These are phyloP conservation scores for Babyrousa celebensis DNA, from an alignment of 2,797 vertebrate species.

Conservation along the genomic window DNA sequence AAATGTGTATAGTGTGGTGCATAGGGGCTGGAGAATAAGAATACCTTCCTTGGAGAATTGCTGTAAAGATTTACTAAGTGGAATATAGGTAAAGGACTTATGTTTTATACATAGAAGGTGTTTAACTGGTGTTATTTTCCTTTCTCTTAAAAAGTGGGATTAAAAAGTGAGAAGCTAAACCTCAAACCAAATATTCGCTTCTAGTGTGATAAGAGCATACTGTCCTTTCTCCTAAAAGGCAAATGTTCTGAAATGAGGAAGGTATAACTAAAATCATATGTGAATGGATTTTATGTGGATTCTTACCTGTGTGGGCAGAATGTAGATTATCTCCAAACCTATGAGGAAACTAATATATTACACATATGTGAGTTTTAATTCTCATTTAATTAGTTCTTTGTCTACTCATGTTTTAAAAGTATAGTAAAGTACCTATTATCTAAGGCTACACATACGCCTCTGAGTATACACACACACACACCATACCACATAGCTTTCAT, in stretches of 20 bases:
- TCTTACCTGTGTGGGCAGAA: constrained; percentile 22
- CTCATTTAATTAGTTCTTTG: constrained; percentile 73
- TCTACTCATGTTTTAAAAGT: constrained; percentile 55
- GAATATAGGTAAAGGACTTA: not conserved
- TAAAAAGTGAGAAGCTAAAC: constrained; percentile 14
- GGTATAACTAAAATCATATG: not conserved
- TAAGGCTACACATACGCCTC: not conserved
- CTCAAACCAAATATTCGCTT: constrained; percentile 26
- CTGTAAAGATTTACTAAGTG: not conserved
- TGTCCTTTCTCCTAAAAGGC: constrained; percentile 18
- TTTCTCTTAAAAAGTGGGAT: constrained; percentile 31
- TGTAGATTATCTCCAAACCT: constrained; percentile 52
- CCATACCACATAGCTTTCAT: not conserved
- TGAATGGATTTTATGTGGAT: constrained; percentile 28
- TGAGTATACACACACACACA: not conserved
- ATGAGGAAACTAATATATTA: constrained; percentile 43
- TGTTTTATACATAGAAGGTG: not conserved
- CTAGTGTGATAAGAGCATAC: not conserved
- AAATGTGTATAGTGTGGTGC: not conserved
- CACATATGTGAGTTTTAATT: constrained; percentile 48
- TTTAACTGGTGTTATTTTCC: not conserved
- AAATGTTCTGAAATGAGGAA: constrained; percentile 67
- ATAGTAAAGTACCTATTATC: constrained; percentile 20
- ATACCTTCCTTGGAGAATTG: not conserved
- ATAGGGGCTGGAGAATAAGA: not conserved